Percentiles rank a stretch among this genome's conserved stretches.
Evolutionary conservation across 2,888 invertebrate genomes (phyloP).

Genomic region (Drosophila anomalata): DNA sequence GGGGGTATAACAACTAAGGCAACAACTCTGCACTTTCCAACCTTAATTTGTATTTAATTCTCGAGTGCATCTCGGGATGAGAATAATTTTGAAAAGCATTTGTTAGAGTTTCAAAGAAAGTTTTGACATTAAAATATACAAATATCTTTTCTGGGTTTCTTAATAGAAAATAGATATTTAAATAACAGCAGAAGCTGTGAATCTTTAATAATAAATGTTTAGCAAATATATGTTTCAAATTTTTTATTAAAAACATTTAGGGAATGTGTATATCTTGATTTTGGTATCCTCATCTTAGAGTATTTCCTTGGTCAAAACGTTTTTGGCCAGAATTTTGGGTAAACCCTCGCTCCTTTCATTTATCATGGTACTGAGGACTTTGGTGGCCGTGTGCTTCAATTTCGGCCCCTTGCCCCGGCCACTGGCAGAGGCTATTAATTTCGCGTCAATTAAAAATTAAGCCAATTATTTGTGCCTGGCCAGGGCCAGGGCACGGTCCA

Average conservation of each 20-base stretch:
- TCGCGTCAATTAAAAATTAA: slow-evolving; percentile 80
- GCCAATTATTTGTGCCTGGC: slow-evolving; percentile 76
- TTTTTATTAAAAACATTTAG: too few relatives aligned
- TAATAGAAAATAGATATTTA: too few relatives aligned
- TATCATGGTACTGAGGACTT: slow-evolving; percentile 51
- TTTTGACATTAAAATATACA: not conserved
- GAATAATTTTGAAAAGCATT: slow-evolving; percentile 5
- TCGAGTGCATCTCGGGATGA: not conserved
- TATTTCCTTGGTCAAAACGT: slow-evolving; percentile 29
- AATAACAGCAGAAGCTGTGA: too few relatives aligned
- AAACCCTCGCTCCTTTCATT: slow-evolving; percentile 50
- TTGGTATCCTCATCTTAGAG: slow-evolving; percentile 5
- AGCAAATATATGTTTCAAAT: not conserved
- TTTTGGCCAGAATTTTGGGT: slow-evolving; percentile 4
- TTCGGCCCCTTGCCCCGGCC: slow-evolving; percentile 26
- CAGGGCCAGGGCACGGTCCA: slow-evolving; percentile 21
- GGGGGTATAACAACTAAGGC: slow-evolving; percentile 15
- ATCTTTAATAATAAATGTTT: too few relatives aligned
- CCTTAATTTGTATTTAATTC: slow-evolving; percentile 14
- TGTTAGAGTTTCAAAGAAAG: not conserved
- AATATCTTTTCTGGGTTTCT: not conserved
- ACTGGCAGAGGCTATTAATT: slow-evolving; percentile 72
- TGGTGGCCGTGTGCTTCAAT: slow-evolving; percentile 15
- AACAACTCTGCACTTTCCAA: slow-evolving; percentile 14
- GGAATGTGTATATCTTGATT: too few relatives aligned